A percentile compares a stretch with the other conserved stretches of the same genome.
These are phyloP conservation scores for Criorhina ranunculi DNA, from an alignment of 2,888 invertebrate species.

Conservation along the genomic window DNA sequence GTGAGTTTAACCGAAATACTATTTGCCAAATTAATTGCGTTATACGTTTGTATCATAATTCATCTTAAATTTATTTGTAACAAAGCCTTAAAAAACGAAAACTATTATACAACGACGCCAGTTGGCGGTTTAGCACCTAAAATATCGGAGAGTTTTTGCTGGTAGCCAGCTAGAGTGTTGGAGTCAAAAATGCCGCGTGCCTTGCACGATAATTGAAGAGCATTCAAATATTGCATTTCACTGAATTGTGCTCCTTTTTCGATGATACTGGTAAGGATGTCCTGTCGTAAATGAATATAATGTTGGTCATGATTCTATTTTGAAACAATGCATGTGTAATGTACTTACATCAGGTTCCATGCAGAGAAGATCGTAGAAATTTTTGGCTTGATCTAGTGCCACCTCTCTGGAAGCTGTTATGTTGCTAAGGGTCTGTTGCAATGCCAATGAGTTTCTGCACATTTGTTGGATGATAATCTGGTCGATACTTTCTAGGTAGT, in stretches of 20 bases:
- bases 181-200: slow-evolving; percentile 86
- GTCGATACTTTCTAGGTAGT: slow-evolving; percentile 91
- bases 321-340: background rate
- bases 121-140: slow-evolving; percentile 89
- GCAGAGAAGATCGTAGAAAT: slow-evolving; percentile 94
- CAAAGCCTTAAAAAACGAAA: slow-evolving; percentile 56
- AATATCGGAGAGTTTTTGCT: slow-evolving; percentile 93
- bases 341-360: slow-evolving; percentile 90
- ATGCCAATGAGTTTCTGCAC: slow-evolving; percentile 93
- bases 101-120: slow-evolving; percentile 90
- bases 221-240: slow-evolving; percentile 94
- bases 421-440: slow-evolving; percentile 94
- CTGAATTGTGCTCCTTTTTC: slow-evolving; percentile 95
- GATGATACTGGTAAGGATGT: slow-evolving; percentile 92
- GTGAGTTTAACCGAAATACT: slow-evolving; percentile 38
- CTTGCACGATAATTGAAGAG: slow-evolving; percentile 91
- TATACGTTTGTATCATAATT: slow-evolving; percentile 28
- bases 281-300: slow-evolving; percentile 86
- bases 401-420: slow-evolving; percentile 93
- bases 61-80: slow-evolving; percentile 61
- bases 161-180: slow-evolving; percentile 87
- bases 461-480: slow-evolving; percentile 93
- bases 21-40: slow-evolving; percentile 25
- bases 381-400: slow-evolving; percentile 94
- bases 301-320: slow-evolving; percentile 50